Base-by-base conservation (phyloP, 2,888 invertebrate species). In the Ichneumon xanthorius region DNA sequence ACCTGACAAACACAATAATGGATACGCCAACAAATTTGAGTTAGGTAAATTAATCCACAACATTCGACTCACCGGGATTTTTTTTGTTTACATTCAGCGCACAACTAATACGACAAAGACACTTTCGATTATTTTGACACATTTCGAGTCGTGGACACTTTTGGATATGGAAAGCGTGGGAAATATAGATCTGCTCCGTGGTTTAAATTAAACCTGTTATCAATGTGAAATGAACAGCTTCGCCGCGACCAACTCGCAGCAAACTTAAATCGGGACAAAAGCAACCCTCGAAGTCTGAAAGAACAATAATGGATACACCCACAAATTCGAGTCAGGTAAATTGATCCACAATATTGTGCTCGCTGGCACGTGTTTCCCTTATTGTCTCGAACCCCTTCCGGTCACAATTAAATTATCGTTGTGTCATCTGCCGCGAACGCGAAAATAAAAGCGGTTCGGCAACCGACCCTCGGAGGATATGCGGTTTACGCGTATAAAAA, bases 401-500 rank as follows among this genome's bases (percentile, higher is more conserved):
- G 30, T 63, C 61, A 6, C 75, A 76, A 65, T 63, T 33, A 30
- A 76, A 76, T 65, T 63, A 76, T 76, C 65, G 63, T 19, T 50
- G 50, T 76, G 75, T 65, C 50, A 65, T 76, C 65, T 65, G 75
- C 30, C 33, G 65, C 4, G 14, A 22, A n/a, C 14, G 65, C 75
- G 50, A 73, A 73, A 53, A 65, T 65, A 63, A 63, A 65, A 50
- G 11, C 30, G n/a, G 16, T 6, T 33, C 16, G 30, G 5, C 16
- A 45, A 45, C 40, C 48, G 75, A 61, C 30, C 76, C 68, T 40
- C 65, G 37, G 55, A 30, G 61, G 26, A 83, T 55, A 79, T 73
- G 63, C 79, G 78, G 55, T 75, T 83, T 79, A 70, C 78, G 71
- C 22, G 76, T 53, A 76, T 76, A 76, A 63, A 63, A 63, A 63